Conservation (phyloP, 2,797 vertebrate genomes). For the Pelochelys cantorii region DNA sequence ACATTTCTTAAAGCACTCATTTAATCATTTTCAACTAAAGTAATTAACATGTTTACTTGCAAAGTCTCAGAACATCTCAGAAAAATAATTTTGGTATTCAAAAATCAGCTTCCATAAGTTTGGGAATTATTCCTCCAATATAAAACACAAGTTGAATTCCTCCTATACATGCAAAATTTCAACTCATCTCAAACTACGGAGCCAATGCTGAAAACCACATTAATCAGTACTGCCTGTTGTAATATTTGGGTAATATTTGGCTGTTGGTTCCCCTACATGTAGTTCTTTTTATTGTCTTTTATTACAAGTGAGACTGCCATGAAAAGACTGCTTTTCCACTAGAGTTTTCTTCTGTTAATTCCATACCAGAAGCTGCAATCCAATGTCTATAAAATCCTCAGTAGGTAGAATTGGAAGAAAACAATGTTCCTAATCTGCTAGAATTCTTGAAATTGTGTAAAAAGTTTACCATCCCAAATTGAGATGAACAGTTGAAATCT, state of each 20-base stretch:
- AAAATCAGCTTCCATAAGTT: too few relatives aligned
- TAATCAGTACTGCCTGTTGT: neutral
- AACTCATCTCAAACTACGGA: neutral
- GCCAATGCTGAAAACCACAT: neutral
- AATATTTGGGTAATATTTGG: neutral
- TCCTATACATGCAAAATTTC: neutral
- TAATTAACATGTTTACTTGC: too few relatives aligned
- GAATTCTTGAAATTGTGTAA: neutral
- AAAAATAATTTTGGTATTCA: too few relatives aligned
- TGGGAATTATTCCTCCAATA: too few relatives aligned
- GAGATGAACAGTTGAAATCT: too few relatives aligned
- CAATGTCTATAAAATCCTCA: neutral
- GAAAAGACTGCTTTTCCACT: neutral
- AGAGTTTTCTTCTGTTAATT: conserved; percentile 1
- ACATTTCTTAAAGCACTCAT: too few relatives aligned
- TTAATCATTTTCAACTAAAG: too few relatives aligned
- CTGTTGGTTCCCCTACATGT: neutral
- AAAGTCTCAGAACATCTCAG: too few relatives aligned
- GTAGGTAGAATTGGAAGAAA: neutral
- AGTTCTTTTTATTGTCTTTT: neutral
- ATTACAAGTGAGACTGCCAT: neutral
- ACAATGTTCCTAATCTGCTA: neutral
- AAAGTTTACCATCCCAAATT: neutral
- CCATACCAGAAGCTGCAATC: neutral
- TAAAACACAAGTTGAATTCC: too few relatives aligned